These are phyloP conservation scores for Eupithecia centaureata DNA, from an alignment of 2,888 invertebrate genomes.

Conservation along the genomic window DNA sequence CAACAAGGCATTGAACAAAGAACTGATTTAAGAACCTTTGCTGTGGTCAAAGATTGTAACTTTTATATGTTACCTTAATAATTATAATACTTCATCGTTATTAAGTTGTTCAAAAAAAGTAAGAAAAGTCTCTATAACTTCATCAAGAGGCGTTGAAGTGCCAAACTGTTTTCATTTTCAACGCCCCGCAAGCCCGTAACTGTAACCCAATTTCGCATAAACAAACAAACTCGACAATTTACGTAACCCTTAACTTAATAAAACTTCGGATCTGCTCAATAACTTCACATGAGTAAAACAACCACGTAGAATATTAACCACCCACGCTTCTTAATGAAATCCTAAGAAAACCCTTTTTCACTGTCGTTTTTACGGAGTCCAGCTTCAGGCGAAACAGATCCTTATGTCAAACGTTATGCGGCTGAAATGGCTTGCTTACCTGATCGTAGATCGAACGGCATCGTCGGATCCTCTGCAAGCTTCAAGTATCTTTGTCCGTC, in stretches of 20 bases:
- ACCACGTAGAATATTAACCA: slow-evolving; percentile 29
- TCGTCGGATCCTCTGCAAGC: slow-evolving; percentile 53
- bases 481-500: slow-evolving; percentile 55
- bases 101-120: background rate
- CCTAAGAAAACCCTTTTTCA: slow-evolving; percentile 43
- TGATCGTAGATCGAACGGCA: slow-evolving; percentile 81
- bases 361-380: slow-evolving; percentile 30
- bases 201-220: slow-evolving; percentile 23
- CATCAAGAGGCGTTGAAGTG: background rate
- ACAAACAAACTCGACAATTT: slow-evolving; percentile 16
- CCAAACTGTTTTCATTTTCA: slow-evolving; percentile 3
- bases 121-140: background rate
- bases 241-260: slow-evolving; percentile 28
- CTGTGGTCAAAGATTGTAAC: background rate
- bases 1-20: background rate
- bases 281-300: slow-evolving; percentile 29
- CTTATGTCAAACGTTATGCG: slow-evolving; percentile 40
- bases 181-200: background rate
- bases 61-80: background rate
- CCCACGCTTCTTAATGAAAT: slow-evolving; percentile 39
- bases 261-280: slow-evolving; percentile 32
- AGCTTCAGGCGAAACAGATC: slow-evolving; percentile 35
- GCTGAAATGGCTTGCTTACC: slow-evolving; percentile 67
- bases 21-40: background rate
- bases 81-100: background rate